Conservation (phyloP, 2,888 invertebrate species). For the Cyclophora punctaria region DNA sequence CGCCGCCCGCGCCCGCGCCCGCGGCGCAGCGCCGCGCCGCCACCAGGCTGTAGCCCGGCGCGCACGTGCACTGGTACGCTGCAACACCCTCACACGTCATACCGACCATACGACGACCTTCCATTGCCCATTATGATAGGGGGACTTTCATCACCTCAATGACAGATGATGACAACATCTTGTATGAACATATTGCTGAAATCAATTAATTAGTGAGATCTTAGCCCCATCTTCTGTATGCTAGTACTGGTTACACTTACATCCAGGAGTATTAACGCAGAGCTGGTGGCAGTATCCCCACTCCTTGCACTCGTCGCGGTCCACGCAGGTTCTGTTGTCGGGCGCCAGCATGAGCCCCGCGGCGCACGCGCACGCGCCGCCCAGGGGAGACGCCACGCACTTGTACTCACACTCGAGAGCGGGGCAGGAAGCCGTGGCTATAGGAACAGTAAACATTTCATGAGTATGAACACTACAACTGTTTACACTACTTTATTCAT, state of each 20-base stretch:
- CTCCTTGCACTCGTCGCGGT: conserved; percentile 92
- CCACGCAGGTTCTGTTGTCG: conserved; percentile 90
- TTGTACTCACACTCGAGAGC: conserved; percentile 91
- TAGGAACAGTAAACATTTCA: too few relatives aligned
- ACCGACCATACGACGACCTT: too few relatives aligned
- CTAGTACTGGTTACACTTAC: conserved; percentile 31
- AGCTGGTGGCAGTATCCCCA: conserved; percentile 97
- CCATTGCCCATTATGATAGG: too few relatives aligned
- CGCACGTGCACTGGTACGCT: conserved; percentile 89
- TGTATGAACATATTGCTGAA: too few relatives aligned
- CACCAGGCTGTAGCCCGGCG: conserved; percentile 81
- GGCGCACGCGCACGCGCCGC: conserved; percentile 93
- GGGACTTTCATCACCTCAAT: too few relatives aligned
- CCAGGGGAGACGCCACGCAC: conserved; percentile 91
- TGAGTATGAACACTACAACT: not conserved
- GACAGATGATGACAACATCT: too few relatives aligned
- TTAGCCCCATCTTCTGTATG: too few relatives aligned
- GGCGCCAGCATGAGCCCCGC: conserved; percentile 87
- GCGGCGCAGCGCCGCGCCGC: conserved; percentile 78
- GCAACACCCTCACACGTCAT: not conserved
- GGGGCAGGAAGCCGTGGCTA: conserved; percentile 88
- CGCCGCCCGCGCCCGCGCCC: conserved; percentile 70
- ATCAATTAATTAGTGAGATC: too few relatives aligned
- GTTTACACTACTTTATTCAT: not conserved
- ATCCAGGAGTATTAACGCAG: conserved; percentile 90